These are phyloP conservation scores for Acleris laterana DNA, from an alignment of 2,888 invertebrate genomes.

Conservation along the genomic window DNA sequence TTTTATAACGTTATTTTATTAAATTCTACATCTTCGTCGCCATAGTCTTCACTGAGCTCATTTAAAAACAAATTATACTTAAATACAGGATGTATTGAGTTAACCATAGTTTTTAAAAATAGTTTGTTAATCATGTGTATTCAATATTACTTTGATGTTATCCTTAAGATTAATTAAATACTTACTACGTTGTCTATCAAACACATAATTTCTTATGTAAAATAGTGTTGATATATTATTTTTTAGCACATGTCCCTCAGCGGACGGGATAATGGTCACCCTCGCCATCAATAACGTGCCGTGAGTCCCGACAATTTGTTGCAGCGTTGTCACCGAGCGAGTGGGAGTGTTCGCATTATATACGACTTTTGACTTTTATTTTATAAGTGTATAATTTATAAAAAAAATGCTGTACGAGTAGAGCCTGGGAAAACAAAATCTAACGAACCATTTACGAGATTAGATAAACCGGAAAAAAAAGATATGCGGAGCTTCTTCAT, in stretches of 20 bases:
- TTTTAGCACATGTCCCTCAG: slow-evolving; percentile 35
- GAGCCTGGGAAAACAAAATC: not conserved
- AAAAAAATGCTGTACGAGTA: not conserved
- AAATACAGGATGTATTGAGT: too few species aligned
- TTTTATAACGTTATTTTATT: too few species aligned
- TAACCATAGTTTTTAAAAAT: not conserved
- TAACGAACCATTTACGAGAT: too few species aligned
- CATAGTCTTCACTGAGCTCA: too few species aligned
- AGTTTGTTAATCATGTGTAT: not conserved
- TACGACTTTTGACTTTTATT: not conserved
- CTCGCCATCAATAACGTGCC: slow-evolving; percentile 43
- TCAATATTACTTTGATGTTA: not conserved
- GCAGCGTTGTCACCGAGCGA: slow-evolving; percentile 44
- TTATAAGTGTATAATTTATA: too few species aligned
- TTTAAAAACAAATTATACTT: too few species aligned
- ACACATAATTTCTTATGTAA: slow-evolving; percentile 32
- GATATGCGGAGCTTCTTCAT: too few species aligned
- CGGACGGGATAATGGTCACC: slow-evolving; percentile 34
- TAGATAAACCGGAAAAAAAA: too few species aligned
- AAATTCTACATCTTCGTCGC: too few species aligned
- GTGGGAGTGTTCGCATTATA: slow-evolving; percentile 33
- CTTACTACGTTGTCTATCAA: not conserved
- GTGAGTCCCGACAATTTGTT: slow-evolving; percentile 52
- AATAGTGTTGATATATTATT: slow-evolving; percentile 30
- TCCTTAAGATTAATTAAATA: not conserved